A percentile compares a stretch with the other conserved stretches of the same genome.
Conservation (phyloP, 2,113 vertebrate genomes). For the Syngnathoides biaculeatus region DNA sequence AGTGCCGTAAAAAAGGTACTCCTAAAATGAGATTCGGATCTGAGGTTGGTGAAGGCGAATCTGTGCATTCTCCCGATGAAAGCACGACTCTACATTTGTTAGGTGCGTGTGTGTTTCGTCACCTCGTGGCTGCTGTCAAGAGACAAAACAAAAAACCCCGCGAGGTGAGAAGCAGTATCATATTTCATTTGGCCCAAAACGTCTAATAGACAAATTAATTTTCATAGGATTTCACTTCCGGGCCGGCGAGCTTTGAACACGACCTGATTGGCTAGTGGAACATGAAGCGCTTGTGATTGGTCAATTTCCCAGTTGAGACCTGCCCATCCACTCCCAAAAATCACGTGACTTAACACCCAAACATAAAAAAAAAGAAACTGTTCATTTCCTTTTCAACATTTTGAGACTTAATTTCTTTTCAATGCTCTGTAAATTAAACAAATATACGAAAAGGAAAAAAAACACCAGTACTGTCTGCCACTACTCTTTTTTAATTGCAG, state of each 20-base stretch:
- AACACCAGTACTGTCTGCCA: not conserved
- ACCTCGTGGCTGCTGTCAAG: not conserved
- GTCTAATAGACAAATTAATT: not conserved
- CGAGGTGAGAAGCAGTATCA: conserved; percentile 2
- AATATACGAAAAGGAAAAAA: not conserved
- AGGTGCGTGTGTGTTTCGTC: not conserved
- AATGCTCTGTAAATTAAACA: no score
- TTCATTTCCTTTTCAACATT: no score
- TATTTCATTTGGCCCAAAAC: not conserved
- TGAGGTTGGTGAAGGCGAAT: not conserved
- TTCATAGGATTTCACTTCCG: not conserved
- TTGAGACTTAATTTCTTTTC: no score
- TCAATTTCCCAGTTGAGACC: conserved; percentile 4
- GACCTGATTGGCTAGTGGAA: conserved; percentile 31
- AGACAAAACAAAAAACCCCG: not conserved
- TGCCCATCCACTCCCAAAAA: no score
- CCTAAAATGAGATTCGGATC: not conserved
- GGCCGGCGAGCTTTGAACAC: not conserved
- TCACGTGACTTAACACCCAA: not conserved
- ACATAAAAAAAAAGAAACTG: no score
- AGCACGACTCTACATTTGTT: not conserved
- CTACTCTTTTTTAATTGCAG: not conserved
- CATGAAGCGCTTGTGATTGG: not conserved
- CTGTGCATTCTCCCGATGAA: not conserved
- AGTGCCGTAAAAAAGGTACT: not conserved